Percentiles rank a stretch among this genome's conserved stretches.
phyloP scores from a whole-genome alignment of 2,113 vertebrate species.

The Tyrannus savana region DNA sequence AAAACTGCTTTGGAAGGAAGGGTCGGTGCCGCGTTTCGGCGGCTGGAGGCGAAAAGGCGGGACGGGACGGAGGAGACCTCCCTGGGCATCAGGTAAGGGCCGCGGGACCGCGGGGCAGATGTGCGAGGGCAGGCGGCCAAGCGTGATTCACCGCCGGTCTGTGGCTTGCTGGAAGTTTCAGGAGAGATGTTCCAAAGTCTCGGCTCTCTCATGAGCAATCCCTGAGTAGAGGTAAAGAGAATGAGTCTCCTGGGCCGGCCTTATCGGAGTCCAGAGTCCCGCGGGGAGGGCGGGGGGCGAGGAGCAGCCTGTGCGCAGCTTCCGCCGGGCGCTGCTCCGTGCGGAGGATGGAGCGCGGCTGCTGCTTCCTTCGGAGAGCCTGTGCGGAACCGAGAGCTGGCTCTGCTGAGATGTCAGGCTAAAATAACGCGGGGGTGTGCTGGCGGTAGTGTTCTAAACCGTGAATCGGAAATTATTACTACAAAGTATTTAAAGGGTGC shows the following conservation, averaged over 20 bases:
- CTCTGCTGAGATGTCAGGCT: background rate
- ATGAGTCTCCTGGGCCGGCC: fast-evolving
- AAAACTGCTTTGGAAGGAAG: background rate
- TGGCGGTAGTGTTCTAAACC: background rate
- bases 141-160: background rate
- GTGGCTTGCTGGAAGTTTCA: background rate
- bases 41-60: background rate
- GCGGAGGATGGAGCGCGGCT: background rate
- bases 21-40: background rate
- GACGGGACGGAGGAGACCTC: background rate
- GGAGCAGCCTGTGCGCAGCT: background rate
- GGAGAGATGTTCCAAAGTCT: background rate
- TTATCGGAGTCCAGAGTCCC: background rate
- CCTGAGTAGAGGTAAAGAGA: no score
- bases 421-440: background rate
- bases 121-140: background rate
- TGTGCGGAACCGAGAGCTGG: background rate
- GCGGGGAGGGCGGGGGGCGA: background rate
- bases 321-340: background rate
- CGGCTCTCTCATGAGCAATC: background rate
- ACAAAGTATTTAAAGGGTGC: background rate
- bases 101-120: background rate
- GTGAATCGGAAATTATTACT: background rate
- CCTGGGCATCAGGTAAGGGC: background rate
- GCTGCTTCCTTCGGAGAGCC: background rate